These are phyloP conservation scores for Entomobrya multifasciata DNA, from an alignment of 2,888 invertebrate species.

Conservation along the genomic window DNA sequence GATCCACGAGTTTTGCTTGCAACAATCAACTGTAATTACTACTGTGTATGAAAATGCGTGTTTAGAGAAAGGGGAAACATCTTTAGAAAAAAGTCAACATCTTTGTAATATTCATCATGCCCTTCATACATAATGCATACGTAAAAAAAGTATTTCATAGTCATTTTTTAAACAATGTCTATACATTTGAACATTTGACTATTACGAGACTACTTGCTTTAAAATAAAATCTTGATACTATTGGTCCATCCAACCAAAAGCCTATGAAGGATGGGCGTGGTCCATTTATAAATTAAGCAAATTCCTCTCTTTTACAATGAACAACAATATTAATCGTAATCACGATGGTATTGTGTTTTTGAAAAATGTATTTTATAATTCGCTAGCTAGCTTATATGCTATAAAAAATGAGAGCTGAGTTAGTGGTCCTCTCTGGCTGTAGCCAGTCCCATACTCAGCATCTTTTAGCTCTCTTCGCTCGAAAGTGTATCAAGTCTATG, in stretches of 20 bases:
- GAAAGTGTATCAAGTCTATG: conserved; percentile 57
- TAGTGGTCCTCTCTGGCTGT: neutral
- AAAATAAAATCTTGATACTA: conserved; percentile 29
- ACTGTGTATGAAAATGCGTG: conserved; percentile 32
- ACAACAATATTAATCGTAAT: conserved; percentile 20
- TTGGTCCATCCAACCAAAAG: conserved; percentile 59
- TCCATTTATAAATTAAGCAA: conserved; percentile 59
- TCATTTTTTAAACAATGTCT: neutral
- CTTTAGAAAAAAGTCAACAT: neutral
- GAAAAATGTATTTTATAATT: conserved; percentile 29
- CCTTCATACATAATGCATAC: neutral
- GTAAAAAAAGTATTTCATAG: neutral
- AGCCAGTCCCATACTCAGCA: neutral
- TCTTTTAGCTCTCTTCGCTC: neutral
- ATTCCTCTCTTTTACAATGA: conserved; percentile 61
- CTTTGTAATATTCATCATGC: neutral
- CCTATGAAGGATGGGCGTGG: conserved; percentile 69
- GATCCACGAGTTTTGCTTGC: conserved; percentile 43
- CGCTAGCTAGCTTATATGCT: conserved; percentile 1
- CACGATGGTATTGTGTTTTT: conserved; percentile 31
- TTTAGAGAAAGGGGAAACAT: neutral
- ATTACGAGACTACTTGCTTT: conserved; percentile 5
- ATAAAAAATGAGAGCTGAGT: conserved; percentile 52
- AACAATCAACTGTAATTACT: conserved; percentile 36
- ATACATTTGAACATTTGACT: neutral